Evolutionary conservation across 1,140 invertebrate species (phyloP), one percentile per base, ranked within the genome.

Genomic region (Oryzaephilus surinamensis): DNA sequence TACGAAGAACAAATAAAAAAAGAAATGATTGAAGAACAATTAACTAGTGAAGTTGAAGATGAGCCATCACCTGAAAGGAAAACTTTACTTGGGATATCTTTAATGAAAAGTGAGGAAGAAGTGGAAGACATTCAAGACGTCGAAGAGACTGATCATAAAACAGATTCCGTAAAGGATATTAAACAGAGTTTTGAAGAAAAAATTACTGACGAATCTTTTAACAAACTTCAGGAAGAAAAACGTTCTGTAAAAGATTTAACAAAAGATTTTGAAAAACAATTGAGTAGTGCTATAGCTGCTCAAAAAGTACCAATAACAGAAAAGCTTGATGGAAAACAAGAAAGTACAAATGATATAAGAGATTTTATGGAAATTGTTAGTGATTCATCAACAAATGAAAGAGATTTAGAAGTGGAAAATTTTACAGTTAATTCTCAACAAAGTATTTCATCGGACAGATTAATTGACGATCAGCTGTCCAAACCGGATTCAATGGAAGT

Each of bases 1-100:
- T 68, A 64, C 48, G 67, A 69, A 52, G 57, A 61, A 44, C 66
- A 67, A 54, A 66, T 66, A 5, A 65, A 63, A 42, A 64, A 68
- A 46, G 66, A 67, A 50, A 61, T 67, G 54, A 62, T 66, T 6
- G 62, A 64, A 36, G 63, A 66, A 41, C 62, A 70, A 37, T 49
- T 69, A 11, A 60, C 61, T 41, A 56, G 54, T 12, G 65, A 67
- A 46, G 42, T 60, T 14, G 65, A 66, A 50, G 67, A 70, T 55
- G 67, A 69, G 50, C 41, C 53, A n/a, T 66, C 66, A 1, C 68
- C 66, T 5, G 69, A 72, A 52, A 59, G 48, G n/a, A 59, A 59
- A 52, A 48, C 51, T 13, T 35, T 58, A 14, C 19, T 32, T 16
- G 38, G 23, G n/a, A n/a, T n/a, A 16, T 38, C 50, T 14, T 15